phyloP scores from a whole-genome alignment of 2,113 vertebrate genomes.

The Eurypyga helias region DNA sequence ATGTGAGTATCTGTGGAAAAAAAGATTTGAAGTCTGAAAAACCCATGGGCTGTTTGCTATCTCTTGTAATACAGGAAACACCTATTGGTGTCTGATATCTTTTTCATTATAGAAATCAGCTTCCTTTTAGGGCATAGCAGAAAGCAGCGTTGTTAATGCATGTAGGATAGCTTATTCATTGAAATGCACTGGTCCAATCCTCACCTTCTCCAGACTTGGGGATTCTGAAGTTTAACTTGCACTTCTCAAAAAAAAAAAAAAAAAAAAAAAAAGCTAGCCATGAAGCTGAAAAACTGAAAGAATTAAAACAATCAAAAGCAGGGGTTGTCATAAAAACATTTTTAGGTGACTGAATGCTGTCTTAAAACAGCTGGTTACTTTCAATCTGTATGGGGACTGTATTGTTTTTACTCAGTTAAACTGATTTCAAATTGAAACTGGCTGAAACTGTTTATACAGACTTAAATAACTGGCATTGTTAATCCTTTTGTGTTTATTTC shows the following conservation, averaged over 20 bases:
- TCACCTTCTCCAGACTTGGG: neutral
- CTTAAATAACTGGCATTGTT: neutral
- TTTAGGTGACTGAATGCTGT: neutral
- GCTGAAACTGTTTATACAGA: neutral
- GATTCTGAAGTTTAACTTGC: neutral
- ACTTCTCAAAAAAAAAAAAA: neutral
- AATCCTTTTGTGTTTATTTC: neutral
- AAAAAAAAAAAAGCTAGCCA: rapidly evolving
- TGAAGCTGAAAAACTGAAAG: neutral
- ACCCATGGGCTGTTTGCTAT: neutral
- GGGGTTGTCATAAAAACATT: neutral
- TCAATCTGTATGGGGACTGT: neutral
- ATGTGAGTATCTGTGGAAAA: neutral
- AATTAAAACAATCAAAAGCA: neutral
- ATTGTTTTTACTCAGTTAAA: neutral
- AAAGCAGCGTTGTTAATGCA: neutral
- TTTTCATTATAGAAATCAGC: neutral
- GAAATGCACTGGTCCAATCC: neutral
- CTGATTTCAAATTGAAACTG: neutral
- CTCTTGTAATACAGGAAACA: neutral
- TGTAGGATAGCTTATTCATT: neutral
- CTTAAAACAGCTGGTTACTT: neutral
- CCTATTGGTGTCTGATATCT: neutral
- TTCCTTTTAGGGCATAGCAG: neutral
- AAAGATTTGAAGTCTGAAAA: neutral